Conservation (phyloP, 2,888 invertebrate genomes). For the Harpalus rubripes region DNA sequence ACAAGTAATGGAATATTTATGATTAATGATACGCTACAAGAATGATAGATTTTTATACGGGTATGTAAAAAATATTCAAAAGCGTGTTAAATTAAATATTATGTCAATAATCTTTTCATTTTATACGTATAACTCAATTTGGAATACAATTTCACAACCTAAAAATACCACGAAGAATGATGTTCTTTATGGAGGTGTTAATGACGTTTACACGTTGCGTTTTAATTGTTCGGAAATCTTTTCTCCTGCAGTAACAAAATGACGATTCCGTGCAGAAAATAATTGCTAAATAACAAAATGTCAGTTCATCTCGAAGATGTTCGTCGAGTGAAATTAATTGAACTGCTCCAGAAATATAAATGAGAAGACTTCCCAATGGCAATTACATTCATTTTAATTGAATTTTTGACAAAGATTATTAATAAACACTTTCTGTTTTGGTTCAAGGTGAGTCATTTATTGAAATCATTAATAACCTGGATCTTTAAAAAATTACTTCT, state of each 20-base stretch:
- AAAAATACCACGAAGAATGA: neutral
- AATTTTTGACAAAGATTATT: slow-evolving; percentile 37
- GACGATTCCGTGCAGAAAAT: slow-evolving; percentile 58
- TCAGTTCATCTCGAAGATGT: slow-evolving; percentile 17
- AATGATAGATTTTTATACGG: slow-evolving; percentile 19
- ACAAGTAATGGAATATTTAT: slow-evolving; percentile 4
- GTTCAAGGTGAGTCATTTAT: slow-evolving; percentile 26
- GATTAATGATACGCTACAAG: slow-evolving; percentile 15
- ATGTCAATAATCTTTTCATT: neutral
- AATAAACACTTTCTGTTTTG: slow-evolving; percentile 44
- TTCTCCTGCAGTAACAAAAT: slow-evolving; percentile 50
- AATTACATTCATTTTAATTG: slow-evolving; percentile 31
- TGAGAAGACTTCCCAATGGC: neutral
- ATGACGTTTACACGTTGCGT: slow-evolving; percentile 53
- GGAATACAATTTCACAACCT: neutral
- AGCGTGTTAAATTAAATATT: neutral
- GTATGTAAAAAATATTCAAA: neutral
- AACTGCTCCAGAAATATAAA: neutral
- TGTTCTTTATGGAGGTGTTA: slow-evolving; percentile 10
- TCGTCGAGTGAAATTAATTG: slow-evolving; percentile 8
- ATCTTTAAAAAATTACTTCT: slow-evolving; percentile 13
- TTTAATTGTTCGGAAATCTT: slow-evolving; percentile 60
- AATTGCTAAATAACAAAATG: slow-evolving; percentile 62
- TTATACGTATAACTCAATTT: slow-evolving; percentile 5
- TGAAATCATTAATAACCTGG: slow-evolving; percentile 22